Base-by-base conservation (phyloP, 37 sponge, comb jelly and placozoan species). In the Petrosia ficiformis region DNA sequence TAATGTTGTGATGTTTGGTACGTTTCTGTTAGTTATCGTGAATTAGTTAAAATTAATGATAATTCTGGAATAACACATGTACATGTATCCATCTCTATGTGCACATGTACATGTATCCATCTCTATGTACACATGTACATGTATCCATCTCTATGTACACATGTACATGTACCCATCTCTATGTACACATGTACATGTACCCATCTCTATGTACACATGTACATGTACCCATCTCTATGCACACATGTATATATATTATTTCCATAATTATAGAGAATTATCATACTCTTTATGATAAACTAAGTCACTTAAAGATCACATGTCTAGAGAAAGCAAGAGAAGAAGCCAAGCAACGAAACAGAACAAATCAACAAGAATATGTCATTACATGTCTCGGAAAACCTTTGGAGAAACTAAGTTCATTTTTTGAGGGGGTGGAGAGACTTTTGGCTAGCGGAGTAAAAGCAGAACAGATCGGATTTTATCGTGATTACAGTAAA, bases 341-440 rank as follows among this genome's bases (percentile, higher is more conserved):
- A 0, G 84, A 86, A 40, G 88, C 92, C 14, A 93, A 94, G 74
- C 76, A 71, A 37, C 81, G 72, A 64, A 80, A 84, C 59, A 61
- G 79, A 1, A 28, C 63, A 1, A 83, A 94, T 68, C 71, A 90
- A 70, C 82, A 80, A 52, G 44, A 40, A 26, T 96, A 96, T 56
- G 84, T 91, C 41, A 78, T 41, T 16, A 68, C 44, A 32, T 83
- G 74, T 57, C 83, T 96, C 0, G 97, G 97, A 10, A 73, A 80
- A 42, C 97, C 97, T 2, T 74, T 96, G 52, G 95, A 96, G 76
- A 93, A 93, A 35, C 80, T 96, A 54, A 96, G 94, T 74, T 10
- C 77, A 4, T 96, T 96, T 81, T 90, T 96, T 83, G 97, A 96
- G 44, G 94, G 97, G 22, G 87, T 96, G 2, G 91, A 93, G 65